Evolutionary conservation across 2,113 vertebrate species (phyloP), one percentile per base, ranked within the genome.

Genomic region (Calypte anna): DNA sequence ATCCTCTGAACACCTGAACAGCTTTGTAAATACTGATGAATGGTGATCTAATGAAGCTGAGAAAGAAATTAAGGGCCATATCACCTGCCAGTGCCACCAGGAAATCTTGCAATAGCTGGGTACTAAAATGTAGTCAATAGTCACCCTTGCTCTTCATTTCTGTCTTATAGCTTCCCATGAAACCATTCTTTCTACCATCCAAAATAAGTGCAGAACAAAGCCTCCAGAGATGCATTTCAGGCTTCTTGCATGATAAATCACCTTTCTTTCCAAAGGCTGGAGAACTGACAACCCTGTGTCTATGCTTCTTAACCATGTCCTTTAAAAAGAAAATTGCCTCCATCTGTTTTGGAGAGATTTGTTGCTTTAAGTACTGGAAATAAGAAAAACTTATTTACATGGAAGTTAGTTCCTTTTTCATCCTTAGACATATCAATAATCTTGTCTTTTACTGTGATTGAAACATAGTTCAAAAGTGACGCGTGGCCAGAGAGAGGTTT

Each of bases 281-380:
- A 94, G 33, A 74, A 50, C 8, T 24, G 54, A 67, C 15, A 70
- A 13, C 30, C 57, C 3, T 4, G 19, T 64, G 21, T 22, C n/a
- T 59, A 40, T 54, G 30, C n/a, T 79, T 72, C n/a, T 91, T 43
- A 79, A 15, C 44, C 59, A 14, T 25, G 53, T 75, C 27, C 12
- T 64, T 94, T 61, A 54, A 44, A 75, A 94, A 66, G 51, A 74
- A 93, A 88, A 91, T 68, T 66, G 30, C 40, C 30, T 94, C 43
- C 12, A 12, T 63, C 55, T 18, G 4, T 69, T 87, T 67, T 90
- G 50, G 86, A 64, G 40, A 40, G 40, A 40, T 40, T 16, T 50
- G 14, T 64, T 69, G 58, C 19, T 84, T 93, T 83, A 78, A 79
- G 66, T 44, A 80, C 25, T 63, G 51, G 55, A 53, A 58, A 82